phyloP scores from a whole-genome alignment of 2,113 vertebrate genomes.

The Atrichornis clamosus region DNA sequence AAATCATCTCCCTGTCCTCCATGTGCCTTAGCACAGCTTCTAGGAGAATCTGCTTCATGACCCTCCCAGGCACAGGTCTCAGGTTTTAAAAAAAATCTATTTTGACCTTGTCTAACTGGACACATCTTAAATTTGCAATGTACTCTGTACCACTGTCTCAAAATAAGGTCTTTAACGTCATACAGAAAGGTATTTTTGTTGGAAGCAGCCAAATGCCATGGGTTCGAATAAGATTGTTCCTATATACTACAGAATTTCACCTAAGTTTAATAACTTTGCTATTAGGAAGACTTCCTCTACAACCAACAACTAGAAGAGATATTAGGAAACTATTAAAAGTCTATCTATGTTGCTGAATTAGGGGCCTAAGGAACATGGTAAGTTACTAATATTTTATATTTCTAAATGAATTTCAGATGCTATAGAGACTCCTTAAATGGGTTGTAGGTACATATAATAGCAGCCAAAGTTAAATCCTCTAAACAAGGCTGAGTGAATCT shows the following conservation, averaged over 20 bases:
- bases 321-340: background rate
- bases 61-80: background rate
- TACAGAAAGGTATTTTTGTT: background rate
- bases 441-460: background rate
- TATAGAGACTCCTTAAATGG: background rate
- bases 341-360: background rate
- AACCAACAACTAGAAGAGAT: background rate
- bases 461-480: background rate
- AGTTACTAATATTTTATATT: background rate
- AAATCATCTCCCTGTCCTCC: background rate
- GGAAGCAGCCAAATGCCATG: background rate
- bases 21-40: background rate
- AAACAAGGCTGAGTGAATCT: background rate
- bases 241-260: background rate
- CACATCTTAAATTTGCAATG: background rate
- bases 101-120: background rate
- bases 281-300: background rate
- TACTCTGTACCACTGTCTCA: background rate
- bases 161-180: background rate
- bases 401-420: background rate
- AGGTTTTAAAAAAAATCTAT: no score
- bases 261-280: background rate
- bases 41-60: background rate
- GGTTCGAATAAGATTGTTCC: background rate
- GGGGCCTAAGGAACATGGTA: background rate